phyloP scores from a whole-genome alignment of 2,797 vertebrate genomes.

The Neomorphus geoffroyi region DNA sequence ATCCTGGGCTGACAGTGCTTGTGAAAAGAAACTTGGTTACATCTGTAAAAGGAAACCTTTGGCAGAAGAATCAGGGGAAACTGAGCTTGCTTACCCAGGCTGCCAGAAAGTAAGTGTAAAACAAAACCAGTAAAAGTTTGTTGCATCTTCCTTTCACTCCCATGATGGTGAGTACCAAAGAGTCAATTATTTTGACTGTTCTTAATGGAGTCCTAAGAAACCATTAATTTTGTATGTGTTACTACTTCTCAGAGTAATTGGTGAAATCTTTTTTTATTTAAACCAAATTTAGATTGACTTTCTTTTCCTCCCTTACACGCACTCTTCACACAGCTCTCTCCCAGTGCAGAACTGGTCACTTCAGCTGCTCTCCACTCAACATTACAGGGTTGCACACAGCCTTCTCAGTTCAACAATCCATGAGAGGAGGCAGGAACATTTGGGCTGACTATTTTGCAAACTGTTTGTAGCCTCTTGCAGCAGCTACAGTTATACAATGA shows the following conservation, averaged over 20 bases:
- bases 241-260: not conserved
- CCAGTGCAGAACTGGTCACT: not conserved
- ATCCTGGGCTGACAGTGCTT: conserved; percentile 87
- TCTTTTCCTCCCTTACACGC: not conserved
- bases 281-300: not conserved
- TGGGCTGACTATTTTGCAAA: not conserved
- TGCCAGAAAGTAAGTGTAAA: conserved; percentile 84
- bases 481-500: not conserved
- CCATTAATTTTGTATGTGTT: not conserved
- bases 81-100: conserved; percentile 73
- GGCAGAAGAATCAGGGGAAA: conserved; percentile 60
- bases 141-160: not conserved
- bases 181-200: not conserved
- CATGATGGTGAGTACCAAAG: not conserved
- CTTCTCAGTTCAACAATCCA: rapidly evolving
- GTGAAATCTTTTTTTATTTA: not conserved
- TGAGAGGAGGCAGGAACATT: not conserved
- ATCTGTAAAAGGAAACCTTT: conserved; percentile 90
- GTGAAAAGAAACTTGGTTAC: conserved; percentile 84
- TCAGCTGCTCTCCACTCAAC: not conserved
- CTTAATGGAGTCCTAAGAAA: not conserved
- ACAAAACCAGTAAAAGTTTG: not conserved
- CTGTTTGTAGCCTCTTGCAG: not conserved
- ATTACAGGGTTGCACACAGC: rapidly evolving
- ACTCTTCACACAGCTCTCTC: not conserved